Evolutionary conservation across 2,797 vertebrate genomes (phyloP), one percentile per base, ranked within the genome.

Genomic region (Hippoglossus hippoglossus): DNA sequence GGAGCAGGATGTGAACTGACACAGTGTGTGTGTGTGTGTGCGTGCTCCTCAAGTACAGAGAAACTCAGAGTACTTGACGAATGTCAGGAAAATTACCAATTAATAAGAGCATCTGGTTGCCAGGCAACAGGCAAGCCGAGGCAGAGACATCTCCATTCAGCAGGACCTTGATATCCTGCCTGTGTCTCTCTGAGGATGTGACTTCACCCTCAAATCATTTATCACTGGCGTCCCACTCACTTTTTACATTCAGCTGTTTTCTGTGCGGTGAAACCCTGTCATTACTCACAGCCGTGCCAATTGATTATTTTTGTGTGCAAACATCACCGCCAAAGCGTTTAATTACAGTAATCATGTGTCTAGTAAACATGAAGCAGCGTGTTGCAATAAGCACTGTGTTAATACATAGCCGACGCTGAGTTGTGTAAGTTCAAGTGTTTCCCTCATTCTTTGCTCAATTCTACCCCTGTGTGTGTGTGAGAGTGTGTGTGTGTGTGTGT

Each of bases 101-200:
- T 87, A 91, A 88, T 89, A 75, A 84, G 84, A 92, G 85, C 83
- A 87, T 91, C 86, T 87, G 86, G 94, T 95, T 92, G 90, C 94
- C 83, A 93, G 86, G 94, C 93, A 95, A 95, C 94, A 92, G 90
- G 87, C 80, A 90, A 91, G 83, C 91, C 15, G 77, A 85, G 84
- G 87, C 49, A 69, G 78, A 89, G 84, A 75, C 79, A 56, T 83
- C 82, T 82, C 80, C 73, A 82, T 79, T 91, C 72, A 88, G 71
- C 73, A 51, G 75, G 84, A 82, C 86, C 89, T 89, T 84, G 80
- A 77, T 77, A 74, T 26, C 59, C 71, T 63, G 60, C 73, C 21
- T 78, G 64, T 16, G 64, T 55, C 54, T 76, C 36, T 55, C 21
- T 16, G 24, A 26, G 81, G 36, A 52, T 76, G 71, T 21, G 49